These are phyloP conservation scores for Pachyrhynchus sulphureomaculatus DNA, from an alignment of 1,140 invertebrate species.

Conservation along the genomic window DNA sequence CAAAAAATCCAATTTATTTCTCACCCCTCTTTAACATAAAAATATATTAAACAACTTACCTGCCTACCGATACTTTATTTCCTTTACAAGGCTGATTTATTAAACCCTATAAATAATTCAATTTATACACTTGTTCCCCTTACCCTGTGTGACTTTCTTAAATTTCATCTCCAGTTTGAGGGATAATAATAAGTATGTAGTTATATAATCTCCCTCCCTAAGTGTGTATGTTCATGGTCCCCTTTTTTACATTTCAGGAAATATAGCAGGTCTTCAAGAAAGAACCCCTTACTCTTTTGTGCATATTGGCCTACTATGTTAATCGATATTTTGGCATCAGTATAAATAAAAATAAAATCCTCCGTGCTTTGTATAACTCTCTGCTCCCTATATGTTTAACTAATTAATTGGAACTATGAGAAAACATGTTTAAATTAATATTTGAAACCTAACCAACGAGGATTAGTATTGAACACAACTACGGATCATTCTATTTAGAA, in stretches of 20 bases:
- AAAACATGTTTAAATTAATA: no score
- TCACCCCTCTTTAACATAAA: background rate
- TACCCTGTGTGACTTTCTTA: slow-evolving; percentile 23
- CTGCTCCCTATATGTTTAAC: no score
- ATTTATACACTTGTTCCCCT: slow-evolving; percentile 31
- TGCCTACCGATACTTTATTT: slow-evolving; percentile 16
- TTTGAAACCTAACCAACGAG: no score
- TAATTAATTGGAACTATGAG: no score
- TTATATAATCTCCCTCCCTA: slow-evolving; percentile 22
- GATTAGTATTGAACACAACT: no score
- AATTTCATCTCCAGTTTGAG: slow-evolving; percentile 21
- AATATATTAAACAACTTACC: slow-evolving; percentile 11
- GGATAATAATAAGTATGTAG: slow-evolving; percentile 30
- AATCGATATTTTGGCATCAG: no score
- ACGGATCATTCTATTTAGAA: no score
- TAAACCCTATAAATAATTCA: slow-evolving; percentile 32
- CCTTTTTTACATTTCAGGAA: slow-evolving; percentile 32
- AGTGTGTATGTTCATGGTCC: slow-evolving; percentile 17
- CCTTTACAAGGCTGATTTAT: slow-evolving; percentile 21
- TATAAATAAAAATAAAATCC: no score
- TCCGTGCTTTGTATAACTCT: no score
- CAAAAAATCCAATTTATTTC: no score
- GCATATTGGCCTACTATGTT: slow-evolving; percentile 5
- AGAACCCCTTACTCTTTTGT: slow-evolving; percentile 15
- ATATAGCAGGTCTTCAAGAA: slow-evolving; percentile 30